Evolutionary conservation across 2,888 invertebrate genomes (phyloP).

Genomic region (Eudemis profundana): DNA sequence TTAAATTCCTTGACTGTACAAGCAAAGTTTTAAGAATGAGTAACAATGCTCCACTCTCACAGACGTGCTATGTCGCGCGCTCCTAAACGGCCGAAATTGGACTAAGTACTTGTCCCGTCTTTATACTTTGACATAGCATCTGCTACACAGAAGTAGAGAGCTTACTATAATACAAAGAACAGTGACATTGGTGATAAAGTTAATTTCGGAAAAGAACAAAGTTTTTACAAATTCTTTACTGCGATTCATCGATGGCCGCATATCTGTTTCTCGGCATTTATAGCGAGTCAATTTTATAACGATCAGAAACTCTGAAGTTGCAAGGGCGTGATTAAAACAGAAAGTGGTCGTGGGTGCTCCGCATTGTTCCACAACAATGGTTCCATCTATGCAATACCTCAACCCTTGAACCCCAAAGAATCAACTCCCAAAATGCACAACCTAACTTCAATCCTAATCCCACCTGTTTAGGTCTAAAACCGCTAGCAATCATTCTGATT

Average conservation of each 20-base stretch:
- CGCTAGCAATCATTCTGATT: background rate
- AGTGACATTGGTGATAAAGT: no score
- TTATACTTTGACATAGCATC: no score
- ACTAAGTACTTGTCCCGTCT: no score
- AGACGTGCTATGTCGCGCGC: no score
- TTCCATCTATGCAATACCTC: conserved; percentile 69
- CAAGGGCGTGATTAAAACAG: conserved; percentile 64
- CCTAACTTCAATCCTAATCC: background rate
- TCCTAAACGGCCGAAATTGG: no score
- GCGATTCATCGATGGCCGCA: background rate
- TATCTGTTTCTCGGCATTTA: background rate
- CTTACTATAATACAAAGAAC: no score
- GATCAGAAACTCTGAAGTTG: conserved; percentile 39
- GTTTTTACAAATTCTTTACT: no score
- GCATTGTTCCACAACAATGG: conserved; percentile 80
- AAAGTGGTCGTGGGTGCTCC: conserved; percentile 69
- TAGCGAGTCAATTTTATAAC: conserved; percentile 17
- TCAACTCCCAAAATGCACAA: background rate
- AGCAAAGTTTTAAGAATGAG: no score
- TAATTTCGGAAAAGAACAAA: no score
- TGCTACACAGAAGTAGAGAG: no score
- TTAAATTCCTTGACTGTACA: no score
- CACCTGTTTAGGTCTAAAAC: background rate
- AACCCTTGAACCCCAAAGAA: conserved; percentile 46
- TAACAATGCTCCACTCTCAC: no score